A percentile compares a stretch with the other conserved stretches of the same genome.
Evolutionary conservation across 2,113 vertebrate species (phyloP).

Genomic region (Neotoma lepida): DNA sequence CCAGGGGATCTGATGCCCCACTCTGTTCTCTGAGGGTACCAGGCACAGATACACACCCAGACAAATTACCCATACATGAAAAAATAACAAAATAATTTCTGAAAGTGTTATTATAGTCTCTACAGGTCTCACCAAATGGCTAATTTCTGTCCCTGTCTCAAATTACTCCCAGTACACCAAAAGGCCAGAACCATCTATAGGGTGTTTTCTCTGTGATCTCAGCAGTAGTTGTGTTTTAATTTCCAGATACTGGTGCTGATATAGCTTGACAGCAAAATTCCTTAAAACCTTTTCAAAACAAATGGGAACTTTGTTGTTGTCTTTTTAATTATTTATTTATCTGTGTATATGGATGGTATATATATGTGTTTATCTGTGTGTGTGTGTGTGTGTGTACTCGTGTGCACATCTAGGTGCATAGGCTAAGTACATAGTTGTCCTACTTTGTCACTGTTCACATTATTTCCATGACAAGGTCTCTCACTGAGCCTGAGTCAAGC

Average conservation of each 20-base stretch:
- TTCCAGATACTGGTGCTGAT: neutral
- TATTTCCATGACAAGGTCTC: too few species aligned
- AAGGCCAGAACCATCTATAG: neutral
- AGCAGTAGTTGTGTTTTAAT: neutral
- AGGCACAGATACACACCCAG: neutral
- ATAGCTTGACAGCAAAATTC: neutral
- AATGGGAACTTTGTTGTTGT: neutral
- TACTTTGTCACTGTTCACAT: too few species aligned
- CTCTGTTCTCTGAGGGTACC: neutral
- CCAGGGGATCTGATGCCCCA: neutral
- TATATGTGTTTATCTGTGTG: neutral
- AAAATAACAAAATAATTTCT: neutral
- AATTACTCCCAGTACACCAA: neutral
- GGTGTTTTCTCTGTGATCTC: neutral
- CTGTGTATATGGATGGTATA: too few species aligned
- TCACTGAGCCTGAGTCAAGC: neutral
- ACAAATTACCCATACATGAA: neutral
- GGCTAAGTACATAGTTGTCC: neutral
- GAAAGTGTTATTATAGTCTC: neutral
- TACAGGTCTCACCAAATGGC: neutral
- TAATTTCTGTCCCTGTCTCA: neutral
- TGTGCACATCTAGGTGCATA: neutral
- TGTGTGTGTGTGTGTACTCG: neutral
- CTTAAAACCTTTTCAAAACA: constrained; percentile 1
- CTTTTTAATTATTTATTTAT: neutral